Evolutionary conservation across 2,888 invertebrate species (phyloP).

Genomic region (Cryptophagus acutangulus): DNA sequence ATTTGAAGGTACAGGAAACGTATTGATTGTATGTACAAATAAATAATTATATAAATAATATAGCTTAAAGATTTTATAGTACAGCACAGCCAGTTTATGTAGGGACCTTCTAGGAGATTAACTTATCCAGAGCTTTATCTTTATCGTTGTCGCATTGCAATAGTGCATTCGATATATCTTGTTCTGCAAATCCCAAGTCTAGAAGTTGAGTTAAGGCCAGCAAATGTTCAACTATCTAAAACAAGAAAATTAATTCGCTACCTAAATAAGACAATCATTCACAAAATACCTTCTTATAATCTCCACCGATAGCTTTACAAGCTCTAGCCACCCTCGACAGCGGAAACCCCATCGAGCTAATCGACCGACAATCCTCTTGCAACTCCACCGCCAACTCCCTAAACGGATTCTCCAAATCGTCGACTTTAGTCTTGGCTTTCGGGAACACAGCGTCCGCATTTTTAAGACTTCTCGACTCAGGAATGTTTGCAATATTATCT

Average conservation of each 20-base stretch:
- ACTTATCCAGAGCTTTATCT: slow-evolving; percentile 78
- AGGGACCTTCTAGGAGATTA: slow-evolving; percentile 61
- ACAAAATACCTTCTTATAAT: slow-evolving; percentile 73
- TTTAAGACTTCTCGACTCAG: slow-evolving; percentile 24
- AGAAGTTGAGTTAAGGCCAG: slow-evolving; percentile 71
- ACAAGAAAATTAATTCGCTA: too few relatives aligned
- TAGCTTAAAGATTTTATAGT: slow-evolving; percentile 32
- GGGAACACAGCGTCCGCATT: slow-evolving; percentile 30
- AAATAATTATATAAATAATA: slow-evolving; percentile 28
- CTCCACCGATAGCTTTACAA: slow-evolving; percentile 69
- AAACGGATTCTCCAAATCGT: slow-evolving; percentile 44
- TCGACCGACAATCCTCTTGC: slow-evolving; percentile 65
- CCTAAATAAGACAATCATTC: neutral
- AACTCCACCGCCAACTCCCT: slow-evolving; percentile 50
- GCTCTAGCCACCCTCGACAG: slow-evolving; percentile 74
- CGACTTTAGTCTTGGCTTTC: slow-evolving; percentile 26
- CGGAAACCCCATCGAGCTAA: slow-evolving; percentile 87
- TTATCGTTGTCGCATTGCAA: slow-evolving; percentile 74
- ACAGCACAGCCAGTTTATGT: slow-evolving; percentile 33
- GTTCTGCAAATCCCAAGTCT: slow-evolving; percentile 79
- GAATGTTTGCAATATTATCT: slow-evolving; percentile 25
- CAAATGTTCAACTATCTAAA: slow-evolving; percentile 76
- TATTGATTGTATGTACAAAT: slow-evolving; percentile 24
- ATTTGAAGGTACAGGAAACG: too few relatives aligned
- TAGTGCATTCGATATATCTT: slow-evolving; percentile 67